Conservation (phyloP, 2,797 vertebrate species). For the Takifugu ocellatus region DNA sequence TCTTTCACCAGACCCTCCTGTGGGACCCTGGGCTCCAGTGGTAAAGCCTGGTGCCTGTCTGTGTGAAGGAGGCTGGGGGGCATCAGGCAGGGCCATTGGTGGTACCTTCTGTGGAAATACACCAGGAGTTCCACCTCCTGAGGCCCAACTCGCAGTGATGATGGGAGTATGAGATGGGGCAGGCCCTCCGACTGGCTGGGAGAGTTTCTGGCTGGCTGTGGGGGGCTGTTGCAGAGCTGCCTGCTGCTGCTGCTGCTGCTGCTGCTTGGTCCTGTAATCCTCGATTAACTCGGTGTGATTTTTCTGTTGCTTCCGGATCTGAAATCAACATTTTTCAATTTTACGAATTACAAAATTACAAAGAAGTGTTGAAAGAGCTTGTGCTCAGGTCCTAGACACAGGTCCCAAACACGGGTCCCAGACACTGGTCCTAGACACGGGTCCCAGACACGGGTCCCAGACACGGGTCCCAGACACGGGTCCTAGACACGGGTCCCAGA, state of each 20-base stretch:
- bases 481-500: too few species aligned
- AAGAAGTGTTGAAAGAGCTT: too few species aligned
- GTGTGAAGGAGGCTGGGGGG: conserved; percentile 15
- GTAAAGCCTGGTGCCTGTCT: conserved; percentile 25
- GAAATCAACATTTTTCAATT: neutral
- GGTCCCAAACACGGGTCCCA: too few species aligned
- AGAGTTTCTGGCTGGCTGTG: conserved; percentile 63
- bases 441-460: too few species aligned
- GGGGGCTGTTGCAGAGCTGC: conserved; percentile 47
- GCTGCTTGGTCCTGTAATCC: conserved; percentile 88
- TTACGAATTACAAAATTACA: too few species aligned
- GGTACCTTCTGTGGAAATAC: conserved; percentile 53
- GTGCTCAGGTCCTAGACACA: too few species aligned
- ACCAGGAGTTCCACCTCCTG: conserved; percentile 28
- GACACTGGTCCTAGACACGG: too few species aligned
- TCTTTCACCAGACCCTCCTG: conserved; percentile 1
- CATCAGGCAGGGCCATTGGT: conserved; percentile 12
- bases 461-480: too few species aligned
- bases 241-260: conserved; percentile 46
- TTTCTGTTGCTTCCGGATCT: conserved; percentile 98
- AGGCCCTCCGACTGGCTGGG: conserved; percentile 29
- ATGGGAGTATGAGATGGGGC: conserved; percentile 9
- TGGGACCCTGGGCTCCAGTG: conserved; percentile 11
- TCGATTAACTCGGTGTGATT: conserved; percentile 95
- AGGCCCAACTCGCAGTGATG: conserved; percentile 57